A percentile compares a stretch with the other conserved stretches of the same genome.
phyloP scores from a whole-genome alignment of 2,888 invertebrate genomes.

The Limnephilus lunatus region DNA sequence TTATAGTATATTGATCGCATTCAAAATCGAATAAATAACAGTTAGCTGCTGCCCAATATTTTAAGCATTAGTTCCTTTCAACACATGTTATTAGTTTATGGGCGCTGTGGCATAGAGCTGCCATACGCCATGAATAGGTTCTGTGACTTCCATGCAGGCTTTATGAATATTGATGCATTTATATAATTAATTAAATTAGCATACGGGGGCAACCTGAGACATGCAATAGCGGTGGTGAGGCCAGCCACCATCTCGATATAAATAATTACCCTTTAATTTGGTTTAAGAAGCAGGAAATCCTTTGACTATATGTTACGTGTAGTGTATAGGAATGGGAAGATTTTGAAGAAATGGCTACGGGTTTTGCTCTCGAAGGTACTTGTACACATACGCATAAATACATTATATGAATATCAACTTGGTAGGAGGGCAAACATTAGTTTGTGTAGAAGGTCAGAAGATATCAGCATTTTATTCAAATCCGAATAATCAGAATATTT shows the following conservation, averaged over 20 bases:
- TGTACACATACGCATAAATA: neutral
- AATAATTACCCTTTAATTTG: neutral
- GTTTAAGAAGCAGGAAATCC: neutral
- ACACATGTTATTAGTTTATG: neutral
- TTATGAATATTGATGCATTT: constrained; percentile 52
- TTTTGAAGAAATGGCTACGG: no score
- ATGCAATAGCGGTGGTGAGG: neutral
- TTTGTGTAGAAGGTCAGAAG: no score
- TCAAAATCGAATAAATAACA: neutral
- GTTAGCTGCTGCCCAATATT: neutral
- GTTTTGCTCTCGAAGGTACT: neutral
- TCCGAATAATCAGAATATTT: no score
- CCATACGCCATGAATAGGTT: neutral
- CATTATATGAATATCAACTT: neutral
- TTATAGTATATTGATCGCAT: no score
- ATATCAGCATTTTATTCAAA: no score
- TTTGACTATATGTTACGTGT: neutral
- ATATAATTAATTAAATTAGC: constrained; percentile 55
- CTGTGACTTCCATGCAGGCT: neutral
- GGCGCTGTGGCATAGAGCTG: neutral
- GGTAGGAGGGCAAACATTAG: no score
- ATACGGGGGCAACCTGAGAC: constrained; percentile 37
- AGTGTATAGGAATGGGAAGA: neutral
- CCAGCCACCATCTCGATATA: neutral
- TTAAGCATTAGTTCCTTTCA: neutral